Evolutionary conservation across 1,140 invertebrate species (phyloP).

Genomic region (Gonioctena quinquepunctata): DNA sequence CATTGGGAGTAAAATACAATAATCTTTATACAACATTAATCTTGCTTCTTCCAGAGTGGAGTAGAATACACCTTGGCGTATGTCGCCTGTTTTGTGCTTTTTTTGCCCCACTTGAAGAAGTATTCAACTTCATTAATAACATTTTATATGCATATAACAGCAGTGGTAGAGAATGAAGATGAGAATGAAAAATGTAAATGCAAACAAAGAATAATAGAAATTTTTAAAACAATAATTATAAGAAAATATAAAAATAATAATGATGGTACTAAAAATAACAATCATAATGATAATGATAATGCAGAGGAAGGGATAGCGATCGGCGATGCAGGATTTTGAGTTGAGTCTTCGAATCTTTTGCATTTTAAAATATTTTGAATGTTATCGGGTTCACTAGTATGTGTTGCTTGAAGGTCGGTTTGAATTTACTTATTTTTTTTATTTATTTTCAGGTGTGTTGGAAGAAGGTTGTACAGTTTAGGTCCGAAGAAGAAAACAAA

Average conservation of each 20-base stretch:
- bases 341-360: constrained; percentile 1
- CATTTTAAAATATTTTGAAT: background rate
- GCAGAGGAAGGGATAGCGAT: constrained; percentile 1
- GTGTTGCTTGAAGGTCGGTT: constrained; percentile 1
- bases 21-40: background rate
- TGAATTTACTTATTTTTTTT: constrained; percentile 1
- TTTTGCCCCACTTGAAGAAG: background rate
- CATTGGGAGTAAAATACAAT: background rate
- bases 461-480: constrained; percentile 2
- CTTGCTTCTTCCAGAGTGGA: constrained; percentile 2
- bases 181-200: background rate
- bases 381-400: background rate
- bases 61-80: background rate
- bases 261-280: too few relatives aligned
- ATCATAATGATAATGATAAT: constrained; percentile 2
- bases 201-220: background rate
- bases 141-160: constrained; percentile 5
- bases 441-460: background rate
- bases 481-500: constrained; percentile 4
- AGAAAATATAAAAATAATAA: background rate
- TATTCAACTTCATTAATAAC: background rate
- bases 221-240: background rate
- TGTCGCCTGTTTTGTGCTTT: constrained; percentile 2
- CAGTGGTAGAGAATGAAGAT: background rate
- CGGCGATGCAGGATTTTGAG: background rate